Conservation (phyloP, 2,113 vertebrate species). For the Callocephalon fimbriatum region DNA sequence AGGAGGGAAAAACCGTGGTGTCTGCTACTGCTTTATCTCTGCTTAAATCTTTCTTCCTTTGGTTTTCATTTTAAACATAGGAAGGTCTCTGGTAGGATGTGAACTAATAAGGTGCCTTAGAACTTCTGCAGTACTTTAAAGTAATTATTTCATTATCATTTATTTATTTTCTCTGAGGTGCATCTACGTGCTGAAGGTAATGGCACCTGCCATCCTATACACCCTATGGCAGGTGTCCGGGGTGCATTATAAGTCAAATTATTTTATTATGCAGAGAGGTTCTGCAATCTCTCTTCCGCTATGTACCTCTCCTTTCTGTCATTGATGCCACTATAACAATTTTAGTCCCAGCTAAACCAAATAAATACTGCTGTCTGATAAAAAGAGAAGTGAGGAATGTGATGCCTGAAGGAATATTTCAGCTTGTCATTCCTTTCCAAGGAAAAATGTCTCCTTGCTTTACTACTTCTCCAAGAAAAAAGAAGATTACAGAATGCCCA, state of each 20-base stretch:
- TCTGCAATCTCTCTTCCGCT: background rate
- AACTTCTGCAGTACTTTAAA: background rate
- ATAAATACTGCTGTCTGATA: conserved; percentile 38
- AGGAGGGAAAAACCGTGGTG: accelerated
- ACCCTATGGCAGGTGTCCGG: background rate
- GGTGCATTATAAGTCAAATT: background rate
- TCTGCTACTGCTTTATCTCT: background rate
- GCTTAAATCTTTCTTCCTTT: background rate
- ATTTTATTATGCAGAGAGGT: background rate
- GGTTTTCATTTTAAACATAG: background rate
- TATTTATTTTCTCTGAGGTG: background rate
- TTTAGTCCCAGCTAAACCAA: background rate
- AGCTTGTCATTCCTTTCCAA: conserved; percentile 21
- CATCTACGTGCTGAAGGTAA: background rate
- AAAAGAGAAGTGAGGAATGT: conserved; percentile 46
- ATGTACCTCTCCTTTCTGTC: background rate
- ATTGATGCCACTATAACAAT: background rate
- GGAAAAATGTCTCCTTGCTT: conserved; percentile 30
- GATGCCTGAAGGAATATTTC: conserved; percentile 49
- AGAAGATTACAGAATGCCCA: conserved; percentile 29
- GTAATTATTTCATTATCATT: background rate
- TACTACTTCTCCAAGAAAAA: conserved; percentile 7
- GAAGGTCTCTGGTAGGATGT: background rate
- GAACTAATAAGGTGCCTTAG: background rate
- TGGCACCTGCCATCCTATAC: background rate